Base-by-base conservation (phyloP, 2,113 vertebrate genomes). In the Carollia perspicillata region DNA sequence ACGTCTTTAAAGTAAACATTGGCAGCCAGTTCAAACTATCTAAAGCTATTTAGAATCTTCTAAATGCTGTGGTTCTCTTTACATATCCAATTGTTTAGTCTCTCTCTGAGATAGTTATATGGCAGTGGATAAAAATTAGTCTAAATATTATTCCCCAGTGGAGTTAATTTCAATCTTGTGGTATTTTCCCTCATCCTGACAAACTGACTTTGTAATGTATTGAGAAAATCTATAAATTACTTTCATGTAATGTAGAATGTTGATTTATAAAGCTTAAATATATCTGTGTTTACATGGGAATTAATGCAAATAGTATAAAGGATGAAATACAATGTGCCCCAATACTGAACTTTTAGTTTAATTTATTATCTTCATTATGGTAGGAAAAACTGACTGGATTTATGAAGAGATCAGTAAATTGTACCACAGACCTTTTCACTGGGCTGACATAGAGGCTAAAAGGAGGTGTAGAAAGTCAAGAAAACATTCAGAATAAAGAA, bases 21-120 rank as follows among this genome's bases (percentile, higher is more conserved):
- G 66, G 13, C 55, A 96, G 68, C 81, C 53, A 85, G 80, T 94
- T 92, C 95, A 94, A 92, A 88, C 22, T 77, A 95, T 92, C 49
- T 51, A 51, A 51, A 51, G 17, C 14, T 51, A 51, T 51, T 51
- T 17, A 51, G 16, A 51, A 51, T 51, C 28, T 94, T 94, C 33
- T 85, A 88, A 92, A 63, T 95, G 30, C 66, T 63, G 5, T 84
- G 23, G 6, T 84, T 83, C 37, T 84, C 13, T 65, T 96, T 37
- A 47, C 7, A 23, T 44, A 63, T 28, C 58, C 44, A 49, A 20
- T 94, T 26, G 42, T 93, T 96, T n/a, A 69, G 20, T 72, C 20
- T 78, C 16, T 95, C 63, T 79, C 18, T 91, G 44, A 75, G 12
- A 16, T 35, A 11, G 6, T 42, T 94, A 47, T 18, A 28, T 44